phyloP scores from a whole-genome alignment of 2,113 vertebrate genomes.

The Bubalus kerabau region DNA sequence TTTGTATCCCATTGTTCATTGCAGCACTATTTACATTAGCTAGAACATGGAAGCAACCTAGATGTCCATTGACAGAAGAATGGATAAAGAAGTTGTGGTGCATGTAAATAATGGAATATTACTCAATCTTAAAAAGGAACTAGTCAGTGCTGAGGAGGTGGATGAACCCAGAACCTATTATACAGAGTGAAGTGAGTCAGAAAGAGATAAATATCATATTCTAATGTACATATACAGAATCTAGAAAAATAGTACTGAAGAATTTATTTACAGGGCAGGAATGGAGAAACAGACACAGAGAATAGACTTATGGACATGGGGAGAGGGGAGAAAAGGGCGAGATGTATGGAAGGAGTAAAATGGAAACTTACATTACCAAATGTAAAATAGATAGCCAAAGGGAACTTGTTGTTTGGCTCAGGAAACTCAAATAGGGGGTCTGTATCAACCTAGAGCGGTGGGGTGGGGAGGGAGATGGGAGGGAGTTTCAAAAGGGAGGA shows the following conservation, averaged over 20 bases:
- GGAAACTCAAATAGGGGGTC: background rate
- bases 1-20: background rate
- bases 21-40: background rate
- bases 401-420: background rate
- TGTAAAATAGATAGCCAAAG: background rate
- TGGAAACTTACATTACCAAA: background rate
- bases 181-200: background rate
- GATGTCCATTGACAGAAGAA: background rate
- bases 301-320: background rate
- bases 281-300: background rate
- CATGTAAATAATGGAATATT: background rate
- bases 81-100: background rate
- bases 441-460: background rate
- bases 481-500: background rate
- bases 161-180: background rate
- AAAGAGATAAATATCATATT: background rate
- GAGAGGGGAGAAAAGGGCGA: background rate
- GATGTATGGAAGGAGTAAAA: background rate
- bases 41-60: background rate
- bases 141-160: background rate
- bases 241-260: background rate
- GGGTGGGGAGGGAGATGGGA: background rate
- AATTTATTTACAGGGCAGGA: background rate
- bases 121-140: background rate
- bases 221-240: background rate